Base-by-base conservation (phyloP, 2,797 vertebrate genomes). In the Falco cherrug region DNA sequence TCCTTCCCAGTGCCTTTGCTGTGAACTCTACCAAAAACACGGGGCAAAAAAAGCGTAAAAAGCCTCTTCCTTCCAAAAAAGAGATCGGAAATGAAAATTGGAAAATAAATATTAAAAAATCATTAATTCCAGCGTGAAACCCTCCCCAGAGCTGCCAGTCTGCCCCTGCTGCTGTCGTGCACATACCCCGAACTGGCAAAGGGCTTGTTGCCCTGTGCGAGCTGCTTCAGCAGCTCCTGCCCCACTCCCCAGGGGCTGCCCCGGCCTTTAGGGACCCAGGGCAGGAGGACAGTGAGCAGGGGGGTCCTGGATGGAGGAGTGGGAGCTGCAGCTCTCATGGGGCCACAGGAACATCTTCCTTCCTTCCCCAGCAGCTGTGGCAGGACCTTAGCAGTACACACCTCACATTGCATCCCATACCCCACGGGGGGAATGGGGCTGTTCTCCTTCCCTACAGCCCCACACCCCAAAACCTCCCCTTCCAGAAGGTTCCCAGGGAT, bases 401-500 rank as follows among this genome's bases (percentile, higher is more conserved):
- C 29, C 43, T 37, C 57, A 24, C 68, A 9, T 39, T 11, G 37
- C 48, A 31, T 35, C 78, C 65, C 24, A 5, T 28, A 37, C 14
- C 50, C 35, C 39, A 11, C 1, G 0, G 16, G 10, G 10, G 15
- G 5, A 64, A 53, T 0, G 2, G 31, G n/a, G 57, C 21, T 35
- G 15, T 71, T 64, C 69, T 76, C 78, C 68, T 69, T 51, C 65
- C 61, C 71, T 41, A 60, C 79, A 87, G 37, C 51, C 19, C 69
- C 29, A 6, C 33, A 74, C 9, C 33, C 48, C 9, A 11, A 18
- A 80, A 5, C 2, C 6, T 35, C 5, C 41, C 13, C 2, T 51
- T 64, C 1, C 0, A 1, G 4, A 16, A 60, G 6, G 3, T 35
- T 2, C 5, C 0, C 1, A 39, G 0, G 20, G 9, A 69, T 43